A percentile compares a stretch with the other conserved stretches of the same genome.
Evolutionary conservation across 2,888 invertebrate species (phyloP).

Genomic region (Callimorpha dominula): DNA sequence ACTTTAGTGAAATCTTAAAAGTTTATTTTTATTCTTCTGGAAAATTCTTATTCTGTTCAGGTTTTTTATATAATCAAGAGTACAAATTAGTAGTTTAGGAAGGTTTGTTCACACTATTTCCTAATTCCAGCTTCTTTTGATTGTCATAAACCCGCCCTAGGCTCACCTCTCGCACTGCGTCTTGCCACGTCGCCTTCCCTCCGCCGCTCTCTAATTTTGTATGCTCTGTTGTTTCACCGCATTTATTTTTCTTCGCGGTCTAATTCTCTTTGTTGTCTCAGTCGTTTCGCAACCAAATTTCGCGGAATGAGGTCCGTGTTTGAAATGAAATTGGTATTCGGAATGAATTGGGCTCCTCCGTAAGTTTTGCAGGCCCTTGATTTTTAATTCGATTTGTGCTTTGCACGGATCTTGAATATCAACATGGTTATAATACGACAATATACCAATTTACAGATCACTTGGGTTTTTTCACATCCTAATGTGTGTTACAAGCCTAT

Average conservation of each 20-base stretch:
- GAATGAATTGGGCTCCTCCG: conserved; percentile 75
- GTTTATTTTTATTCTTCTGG: too few species aligned
- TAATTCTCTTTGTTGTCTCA: conserved; percentile 85
- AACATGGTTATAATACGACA: conserved; percentile 43
- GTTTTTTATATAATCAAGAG: neutral
- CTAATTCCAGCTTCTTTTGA: neutral
- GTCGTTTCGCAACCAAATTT: conserved; percentile 85
- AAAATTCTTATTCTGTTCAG: too few species aligned
- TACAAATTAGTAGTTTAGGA: neutral
- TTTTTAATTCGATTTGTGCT: conserved; percentile 74
- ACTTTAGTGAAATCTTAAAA: neutral
- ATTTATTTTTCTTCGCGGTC: conserved; percentile 85
- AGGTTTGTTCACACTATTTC: neutral
- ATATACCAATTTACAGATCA: neutral
- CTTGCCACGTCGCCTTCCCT: conserved; percentile 55
- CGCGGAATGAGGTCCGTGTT: conserved; percentile 80
- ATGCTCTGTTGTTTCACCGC: conserved; percentile 81
- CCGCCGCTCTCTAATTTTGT: conserved; percentile 77
- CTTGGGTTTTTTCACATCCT: too few species aligned
- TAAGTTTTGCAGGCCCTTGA: conserved; percentile 73
- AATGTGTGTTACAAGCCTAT: too few species aligned
- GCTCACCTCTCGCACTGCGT: conserved; percentile 22
- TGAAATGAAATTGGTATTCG: conserved; percentile 84
- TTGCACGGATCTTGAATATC: conserved; percentile 67
- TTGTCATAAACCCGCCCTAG: conserved; percentile 7